A percentile compares a stretch with the other conserved stretches of the same genome.
Conservation (phyloP, 2,797 vertebrate species). For the Kryptopterus vitreolus region DNA sequence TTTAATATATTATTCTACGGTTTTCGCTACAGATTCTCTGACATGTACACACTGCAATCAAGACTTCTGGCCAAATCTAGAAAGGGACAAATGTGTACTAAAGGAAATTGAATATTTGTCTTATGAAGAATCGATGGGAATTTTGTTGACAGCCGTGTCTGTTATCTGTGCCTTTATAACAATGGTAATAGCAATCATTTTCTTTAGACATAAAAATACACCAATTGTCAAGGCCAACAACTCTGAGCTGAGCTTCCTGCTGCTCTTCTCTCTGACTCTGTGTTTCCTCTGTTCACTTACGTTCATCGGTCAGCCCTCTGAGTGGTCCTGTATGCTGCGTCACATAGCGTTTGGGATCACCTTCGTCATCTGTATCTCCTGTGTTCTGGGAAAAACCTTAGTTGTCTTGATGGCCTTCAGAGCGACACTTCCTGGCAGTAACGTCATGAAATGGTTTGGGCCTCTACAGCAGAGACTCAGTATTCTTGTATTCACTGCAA, state of each 20-base stretch:
- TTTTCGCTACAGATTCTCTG: neutral
- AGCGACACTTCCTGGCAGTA: neutral
- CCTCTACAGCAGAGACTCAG: neutral
- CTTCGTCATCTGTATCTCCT: conserved; percentile 32
- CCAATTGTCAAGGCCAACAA: conserved; percentile 50
- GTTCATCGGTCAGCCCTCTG: conserved; percentile 41
- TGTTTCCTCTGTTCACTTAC: conserved; percentile 44
- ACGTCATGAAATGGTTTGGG: neutral
- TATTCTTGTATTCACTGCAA: neutral
- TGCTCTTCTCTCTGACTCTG: conserved; percentile 34
- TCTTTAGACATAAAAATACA: conserved; percentile 43
- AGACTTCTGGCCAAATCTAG: conserved; percentile 44
- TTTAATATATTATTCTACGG: no score
- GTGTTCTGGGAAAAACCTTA: conserved; percentile 46
- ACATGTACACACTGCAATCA: neutral
- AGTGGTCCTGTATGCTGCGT: conserved; percentile 48
- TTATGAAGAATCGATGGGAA: conserved; percentile 47
- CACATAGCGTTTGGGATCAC: conserved; percentile 46
- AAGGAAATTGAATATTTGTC: conserved; percentile 51
- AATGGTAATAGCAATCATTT: conserved; percentile 22
- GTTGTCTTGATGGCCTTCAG: conserved; percentile 17
- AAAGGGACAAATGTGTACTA: conserved; percentile 38
- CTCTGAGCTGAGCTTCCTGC: conserved; percentile 18
- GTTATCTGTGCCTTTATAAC: conserved; percentile 40
- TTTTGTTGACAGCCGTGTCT: conserved; percentile 40